Percentiles rank a stretch among this genome's conserved stretches.
Conservation (phyloP, 2,888 invertebrate species). For the Pardosa pseudoannulata region DNA sequence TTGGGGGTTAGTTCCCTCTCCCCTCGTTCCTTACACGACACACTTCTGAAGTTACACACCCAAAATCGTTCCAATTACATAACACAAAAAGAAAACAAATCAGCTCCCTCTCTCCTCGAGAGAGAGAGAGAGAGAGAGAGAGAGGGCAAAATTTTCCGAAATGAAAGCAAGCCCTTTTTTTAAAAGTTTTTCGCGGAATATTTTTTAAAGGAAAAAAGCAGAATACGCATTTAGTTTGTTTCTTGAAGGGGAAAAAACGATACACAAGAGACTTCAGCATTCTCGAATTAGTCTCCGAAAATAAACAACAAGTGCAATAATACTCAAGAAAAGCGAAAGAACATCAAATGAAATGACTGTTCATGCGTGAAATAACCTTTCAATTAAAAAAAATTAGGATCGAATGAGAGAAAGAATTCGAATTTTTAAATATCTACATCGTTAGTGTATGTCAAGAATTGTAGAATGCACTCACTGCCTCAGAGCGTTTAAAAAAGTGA, state of each 20-base stretch:
- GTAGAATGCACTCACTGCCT: conserved; percentile 26
- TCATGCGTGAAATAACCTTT: conserved; percentile 43
- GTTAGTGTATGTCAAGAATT: conserved; percentile 24
- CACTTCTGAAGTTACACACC: neutral
- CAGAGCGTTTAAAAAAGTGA: neutral
- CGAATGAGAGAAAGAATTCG: conserved; percentile 17
- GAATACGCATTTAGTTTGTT: conserved; percentile 35
- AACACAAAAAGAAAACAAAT: conserved; percentile 10
- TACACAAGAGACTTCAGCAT: conserved; percentile 33
- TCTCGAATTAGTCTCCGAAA: conserved; percentile 54
- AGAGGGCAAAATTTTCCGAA: conserved; percentile 1
- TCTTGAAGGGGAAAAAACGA: conserved; percentile 26
- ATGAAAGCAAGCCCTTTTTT: neutral
- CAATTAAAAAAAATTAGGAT: conserved; percentile 21
- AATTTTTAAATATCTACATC: conserved; percentile 32
- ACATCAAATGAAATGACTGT: conserved; percentile 54
- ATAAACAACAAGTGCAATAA: conserved; percentile 35
- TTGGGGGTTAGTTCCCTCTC: neutral
- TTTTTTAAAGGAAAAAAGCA: too few relatives aligned
- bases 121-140: too few relatives aligned
- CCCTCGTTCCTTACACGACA: neutral
- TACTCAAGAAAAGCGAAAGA: conserved; percentile 21
- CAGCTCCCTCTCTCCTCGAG: neutral
- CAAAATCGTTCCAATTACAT: conserved; percentile 22
- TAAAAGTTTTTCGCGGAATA: conserved; percentile 4